Evolutionary conservation across 2,888 invertebrate species (phyloP).

Genomic region (Agrotis puta): DNA sequence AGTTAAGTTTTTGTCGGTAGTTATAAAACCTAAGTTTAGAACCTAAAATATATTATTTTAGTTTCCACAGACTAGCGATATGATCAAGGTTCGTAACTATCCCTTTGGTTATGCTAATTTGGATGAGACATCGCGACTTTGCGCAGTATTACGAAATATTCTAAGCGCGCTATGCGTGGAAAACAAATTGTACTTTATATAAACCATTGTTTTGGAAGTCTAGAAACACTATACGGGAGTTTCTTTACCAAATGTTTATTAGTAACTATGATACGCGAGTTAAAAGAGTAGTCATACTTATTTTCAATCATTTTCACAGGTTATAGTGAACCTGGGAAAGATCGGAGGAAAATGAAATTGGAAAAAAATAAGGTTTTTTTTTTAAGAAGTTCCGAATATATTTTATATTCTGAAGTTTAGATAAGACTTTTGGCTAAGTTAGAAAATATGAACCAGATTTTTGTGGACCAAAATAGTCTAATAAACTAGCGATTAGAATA

Average conservation of each 20-base stretch:
- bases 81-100: slow-evolving; percentile 1
- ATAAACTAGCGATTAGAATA: neutral
- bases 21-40: neutral
- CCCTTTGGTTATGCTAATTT: slow-evolving; percentile 35
- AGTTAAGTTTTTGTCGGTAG: neutral
- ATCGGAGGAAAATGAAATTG: no score
- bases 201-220: neutral
- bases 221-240: neutral
- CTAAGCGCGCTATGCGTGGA: neutral
- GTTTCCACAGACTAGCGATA: neutral
- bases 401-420: no score
- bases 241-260: no score
- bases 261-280: no score
- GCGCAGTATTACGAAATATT: slow-evolving; percentile 41
- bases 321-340: no score
- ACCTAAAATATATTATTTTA: neutral
- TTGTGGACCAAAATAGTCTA: neutral
- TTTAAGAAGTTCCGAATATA: no score
- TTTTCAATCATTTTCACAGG: no score
- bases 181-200: slow-evolving; percentile 14
- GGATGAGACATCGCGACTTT: slow-evolving; percentile 35
- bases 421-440: neutral
- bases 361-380: no score
- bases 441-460: neutral
- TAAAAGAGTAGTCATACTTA: no score